Conservation (phyloP, 2,888 invertebrate genomes). For the Ischnura elegans region DNA sequence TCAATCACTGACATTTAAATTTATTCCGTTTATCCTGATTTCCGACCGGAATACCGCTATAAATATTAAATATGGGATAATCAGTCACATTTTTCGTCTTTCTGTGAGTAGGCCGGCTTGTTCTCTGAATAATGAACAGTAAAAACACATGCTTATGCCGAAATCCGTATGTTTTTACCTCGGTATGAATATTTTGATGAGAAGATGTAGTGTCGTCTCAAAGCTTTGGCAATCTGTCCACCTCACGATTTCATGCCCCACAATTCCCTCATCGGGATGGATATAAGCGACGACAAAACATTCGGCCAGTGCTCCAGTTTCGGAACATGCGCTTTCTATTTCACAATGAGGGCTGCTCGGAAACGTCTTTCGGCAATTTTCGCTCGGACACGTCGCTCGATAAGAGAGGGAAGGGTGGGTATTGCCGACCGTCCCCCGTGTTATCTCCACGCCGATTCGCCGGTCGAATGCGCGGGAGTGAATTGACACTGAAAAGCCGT, state of each 20-base stretch:
- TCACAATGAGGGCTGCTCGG: not conserved
- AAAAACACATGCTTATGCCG: no score
- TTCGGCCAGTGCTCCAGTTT: not conserved
- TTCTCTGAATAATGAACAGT: no score
- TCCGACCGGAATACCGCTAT: not conserved
- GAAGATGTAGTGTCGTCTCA: not conserved
- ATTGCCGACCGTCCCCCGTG: not conserved
- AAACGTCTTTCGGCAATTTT: no score
- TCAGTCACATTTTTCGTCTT: no score
- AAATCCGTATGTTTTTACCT: not conserved
- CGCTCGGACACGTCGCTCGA: conserved; percentile 8
- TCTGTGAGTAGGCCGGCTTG: no score
- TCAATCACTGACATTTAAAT: no score
- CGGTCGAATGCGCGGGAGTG: not conserved
- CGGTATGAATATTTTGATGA: not conserved
- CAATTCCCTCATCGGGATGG: not conserved
- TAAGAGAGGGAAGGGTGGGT: not conserved
- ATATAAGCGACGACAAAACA: not conserved
- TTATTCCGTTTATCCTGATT: not conserved
- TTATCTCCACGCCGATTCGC: not conserved
- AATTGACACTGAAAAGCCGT: not conserved
- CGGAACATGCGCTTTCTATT: not conserved
- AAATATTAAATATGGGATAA: not conserved
- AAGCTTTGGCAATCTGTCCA: not conserved
- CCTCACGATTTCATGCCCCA: not conserved